These are phyloP conservation scores for Seriola rivoliana DNA, from an alignment of 2,113 vertebrate genomes.

Conservation along the genomic window DNA sequence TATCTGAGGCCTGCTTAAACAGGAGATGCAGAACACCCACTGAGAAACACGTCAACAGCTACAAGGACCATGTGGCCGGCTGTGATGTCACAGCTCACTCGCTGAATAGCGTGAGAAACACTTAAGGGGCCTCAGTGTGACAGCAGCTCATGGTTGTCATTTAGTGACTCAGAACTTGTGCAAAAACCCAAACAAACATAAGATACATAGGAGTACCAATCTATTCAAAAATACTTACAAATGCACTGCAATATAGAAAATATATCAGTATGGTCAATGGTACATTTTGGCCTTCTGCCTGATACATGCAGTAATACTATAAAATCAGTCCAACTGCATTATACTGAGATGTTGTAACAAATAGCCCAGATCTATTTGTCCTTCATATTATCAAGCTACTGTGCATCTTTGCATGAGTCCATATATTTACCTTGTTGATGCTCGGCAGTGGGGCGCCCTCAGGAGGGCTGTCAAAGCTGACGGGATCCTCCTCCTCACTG, in stretches of 20 bases:
- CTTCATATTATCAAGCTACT: not conserved
- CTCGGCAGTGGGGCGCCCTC: constrained; percentile 76
- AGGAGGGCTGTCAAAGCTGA: constrained; percentile 79
- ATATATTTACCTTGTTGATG: constrained; percentile 82
- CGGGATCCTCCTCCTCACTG: constrained; percentile 77
- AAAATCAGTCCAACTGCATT: not conserved
- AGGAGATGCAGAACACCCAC: constrained; percentile 34
- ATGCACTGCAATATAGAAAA: not conserved
- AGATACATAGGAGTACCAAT: not conserved
- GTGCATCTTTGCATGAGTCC: not conserved
- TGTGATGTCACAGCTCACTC: constrained; percentile 44
- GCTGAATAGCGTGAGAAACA: constrained; percentile 12
- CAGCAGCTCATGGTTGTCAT: not conserved
- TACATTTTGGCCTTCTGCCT: not conserved
- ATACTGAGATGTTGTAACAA: not conserved
- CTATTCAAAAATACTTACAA: not conserved
- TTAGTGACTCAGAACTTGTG: not conserved
- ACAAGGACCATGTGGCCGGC: constrained; percentile 28
- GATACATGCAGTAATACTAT: not conserved
- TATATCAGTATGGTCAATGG: not conserved
- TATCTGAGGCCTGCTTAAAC: constrained; percentile 63
- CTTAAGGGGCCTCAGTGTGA: constrained; percentile 1
- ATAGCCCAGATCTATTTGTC: not conserved
- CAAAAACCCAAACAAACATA: not conserved
- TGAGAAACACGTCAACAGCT: constrained; percentile 30